Evolutionary conservation across 2,797 vertebrate species (phyloP).

Genomic region (Heliangelus exortis): DNA sequence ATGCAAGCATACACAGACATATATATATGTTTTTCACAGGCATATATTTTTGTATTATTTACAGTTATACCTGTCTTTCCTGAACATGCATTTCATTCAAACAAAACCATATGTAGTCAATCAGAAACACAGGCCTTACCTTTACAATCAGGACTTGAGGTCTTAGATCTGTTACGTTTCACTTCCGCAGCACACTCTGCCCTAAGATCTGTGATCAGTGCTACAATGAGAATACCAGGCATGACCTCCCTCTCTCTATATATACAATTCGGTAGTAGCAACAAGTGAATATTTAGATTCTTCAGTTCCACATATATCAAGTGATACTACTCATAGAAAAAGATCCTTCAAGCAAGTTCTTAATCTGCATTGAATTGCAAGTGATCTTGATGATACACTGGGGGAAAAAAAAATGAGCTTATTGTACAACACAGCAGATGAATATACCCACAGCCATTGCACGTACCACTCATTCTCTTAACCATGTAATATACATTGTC

Average conservation of each 20-base stretch:
- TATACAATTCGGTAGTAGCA: not conserved
- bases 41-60: not conserved
- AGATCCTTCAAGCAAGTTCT: slow-evolving; percentile 72
- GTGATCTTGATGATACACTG: slow-evolving; percentile 73
- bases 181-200: slow-evolving; percentile 25
- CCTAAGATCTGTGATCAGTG: not conserved
- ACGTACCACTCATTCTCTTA: slow-evolving; percentile 75
- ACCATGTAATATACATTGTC: slow-evolving; percentile 82
- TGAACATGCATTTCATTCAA: not conserved
- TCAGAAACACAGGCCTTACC: slow-evolving; percentile 56
- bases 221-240: slow-evolving; percentile 18
- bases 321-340: slow-evolving; percentile 56
- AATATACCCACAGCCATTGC: slow-evolving; percentile 70
- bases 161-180: slow-evolving; percentile 21
- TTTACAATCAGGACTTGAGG: slow-evolving; percentile 53
- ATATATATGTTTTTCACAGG: not conserved
- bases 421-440: slow-evolving; percentile 64
- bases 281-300: slow-evolving; percentile 54
- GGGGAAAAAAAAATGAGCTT: slow-evolving; percentile 38
- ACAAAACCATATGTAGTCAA: not conserved
- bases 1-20: not conserved
- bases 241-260: slow-evolving; percentile 44
- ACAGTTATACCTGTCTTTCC: not conserved
- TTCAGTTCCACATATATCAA: slow-evolving; percentile 65
- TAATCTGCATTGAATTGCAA: slow-evolving; percentile 73